Conservation (phyloP, 1,140 invertebrate genomes). For the Ganaspis sp. region DNA sequence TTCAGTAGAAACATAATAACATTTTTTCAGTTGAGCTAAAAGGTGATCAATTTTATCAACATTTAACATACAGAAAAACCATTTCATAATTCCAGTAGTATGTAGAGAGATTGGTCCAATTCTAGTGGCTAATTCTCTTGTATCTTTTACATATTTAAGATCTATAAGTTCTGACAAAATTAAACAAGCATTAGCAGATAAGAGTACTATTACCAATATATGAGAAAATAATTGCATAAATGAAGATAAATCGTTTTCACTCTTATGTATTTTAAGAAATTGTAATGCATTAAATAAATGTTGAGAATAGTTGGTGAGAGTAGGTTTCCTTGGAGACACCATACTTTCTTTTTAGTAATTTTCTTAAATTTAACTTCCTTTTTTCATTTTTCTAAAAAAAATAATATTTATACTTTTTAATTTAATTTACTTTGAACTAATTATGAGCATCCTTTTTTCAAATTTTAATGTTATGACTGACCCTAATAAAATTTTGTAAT, state of each 20-base stretch:
- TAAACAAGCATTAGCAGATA: neutral
- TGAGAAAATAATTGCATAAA: neutral
- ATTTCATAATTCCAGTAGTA: conserved; percentile 3
- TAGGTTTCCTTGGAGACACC: neutral
- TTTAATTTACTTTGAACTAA: too few relatives aligned
- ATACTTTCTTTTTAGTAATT: too few relatives aligned
- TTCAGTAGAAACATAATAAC: neutral
- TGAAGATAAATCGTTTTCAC: neutral
- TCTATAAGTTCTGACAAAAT: neutral
- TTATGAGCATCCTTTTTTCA: too few relatives aligned
- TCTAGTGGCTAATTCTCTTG: conserved; percentile 11
- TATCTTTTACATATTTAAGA: neutral
- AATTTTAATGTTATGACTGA: too few relatives aligned
- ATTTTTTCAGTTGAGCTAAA: neutral
- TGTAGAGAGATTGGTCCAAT: neutral
- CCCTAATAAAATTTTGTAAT: too few relatives aligned
- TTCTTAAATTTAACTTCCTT: too few relatives aligned
- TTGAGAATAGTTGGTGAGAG: neutral
- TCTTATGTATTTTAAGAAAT: neutral
- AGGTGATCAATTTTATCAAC: neutral
- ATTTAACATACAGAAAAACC: neutral
- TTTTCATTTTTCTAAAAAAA: too few relatives aligned
- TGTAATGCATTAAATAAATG: neutral
- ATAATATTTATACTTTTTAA: too few relatives aligned
- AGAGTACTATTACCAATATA: neutral